Evolutionary conservation across 2,797 vertebrate species (phyloP).

Genomic region (Agapornis canus): DNA sequence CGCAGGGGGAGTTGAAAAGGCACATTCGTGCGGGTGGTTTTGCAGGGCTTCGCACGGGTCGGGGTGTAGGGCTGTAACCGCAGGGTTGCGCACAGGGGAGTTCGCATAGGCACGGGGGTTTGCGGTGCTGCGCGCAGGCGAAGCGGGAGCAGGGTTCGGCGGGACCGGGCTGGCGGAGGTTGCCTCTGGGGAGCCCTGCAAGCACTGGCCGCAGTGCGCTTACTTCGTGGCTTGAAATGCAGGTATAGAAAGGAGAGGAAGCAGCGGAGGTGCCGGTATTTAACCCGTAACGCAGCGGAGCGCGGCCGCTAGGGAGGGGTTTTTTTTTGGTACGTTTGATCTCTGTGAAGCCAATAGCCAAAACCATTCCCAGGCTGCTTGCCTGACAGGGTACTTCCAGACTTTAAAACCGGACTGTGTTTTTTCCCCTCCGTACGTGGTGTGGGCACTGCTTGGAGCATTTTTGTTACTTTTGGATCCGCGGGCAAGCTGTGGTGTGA

Average conservation of each 20-base stretch:
- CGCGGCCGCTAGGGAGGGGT: not conserved
- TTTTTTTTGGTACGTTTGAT: not conserved
- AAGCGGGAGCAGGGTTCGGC: not conserved
- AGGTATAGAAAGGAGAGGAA: not conserved
- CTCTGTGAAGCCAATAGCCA: not conserved
- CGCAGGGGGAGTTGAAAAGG: not conserved
- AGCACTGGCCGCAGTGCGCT: conserved; percentile 12
- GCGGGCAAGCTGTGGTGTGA: not conserved
- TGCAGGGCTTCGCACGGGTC: not conserved
- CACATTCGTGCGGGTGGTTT: not conserved
- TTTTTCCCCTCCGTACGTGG: rapidly evolving
- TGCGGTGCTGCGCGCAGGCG: no score
- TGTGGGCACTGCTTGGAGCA: not conserved
- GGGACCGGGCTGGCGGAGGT: not conserved
- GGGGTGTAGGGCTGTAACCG: not conserved
- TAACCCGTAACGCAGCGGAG: not conserved
- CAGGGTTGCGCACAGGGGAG: not conserved
- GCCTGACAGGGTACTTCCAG: not conserved
- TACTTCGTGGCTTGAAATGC: not conserved
- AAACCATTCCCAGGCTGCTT: not conserved
- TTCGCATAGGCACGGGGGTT: not conserved
- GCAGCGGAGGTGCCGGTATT: not conserved
- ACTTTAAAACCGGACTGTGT: not conserved
- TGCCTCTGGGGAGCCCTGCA: not conserved
- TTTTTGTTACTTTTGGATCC: not conserved